Conservation (phyloP, 1,140 invertebrate genomes). For the Trichonephila inaurata region DNA sequence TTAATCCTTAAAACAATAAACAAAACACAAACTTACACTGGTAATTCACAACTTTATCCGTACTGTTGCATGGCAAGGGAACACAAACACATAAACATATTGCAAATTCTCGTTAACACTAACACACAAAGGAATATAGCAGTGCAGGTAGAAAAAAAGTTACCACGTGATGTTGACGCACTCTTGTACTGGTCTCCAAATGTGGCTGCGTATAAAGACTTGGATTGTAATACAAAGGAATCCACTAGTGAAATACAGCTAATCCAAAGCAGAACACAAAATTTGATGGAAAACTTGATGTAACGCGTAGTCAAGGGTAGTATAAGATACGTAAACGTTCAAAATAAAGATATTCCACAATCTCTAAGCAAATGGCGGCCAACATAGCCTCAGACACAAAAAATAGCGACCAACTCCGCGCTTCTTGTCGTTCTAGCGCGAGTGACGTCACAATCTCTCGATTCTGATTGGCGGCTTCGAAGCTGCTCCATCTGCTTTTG, state of each 20-base stretch:
- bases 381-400: conserved; percentile 62
- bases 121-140: conserved; percentile 70
- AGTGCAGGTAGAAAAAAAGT: conserved; percentile 67
- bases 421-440: conserved; percentile 70
- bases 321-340: background rate
- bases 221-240: background rate
- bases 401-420: conserved; percentile 52
- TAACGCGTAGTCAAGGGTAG: background rate
- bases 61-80: background rate
- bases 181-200: conserved; percentile 60
- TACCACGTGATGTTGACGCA: conserved; percentile 74
- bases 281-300: background rate
- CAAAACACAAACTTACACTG: conserved; percentile 1
- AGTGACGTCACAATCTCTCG: conserved; percentile 50
- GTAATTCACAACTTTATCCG: background rate
- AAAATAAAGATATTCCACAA: background rate
- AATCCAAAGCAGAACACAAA: conserved; percentile 23
- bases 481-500: conserved; percentile 56
- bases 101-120: conserved; percentile 22
- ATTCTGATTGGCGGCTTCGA: conserved; percentile 52
- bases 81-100: background rate
- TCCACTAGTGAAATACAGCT: background rate
- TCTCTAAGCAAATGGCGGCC: conserved; percentile 65
- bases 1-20: background rate
- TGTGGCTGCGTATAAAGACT: conserved; percentile 41